Evolutionary conservation across 2,113 vertebrate genomes (phyloP), one percentile per base, ranked within the genome.

Genomic region (Tylochromis polylepis): DNA sequence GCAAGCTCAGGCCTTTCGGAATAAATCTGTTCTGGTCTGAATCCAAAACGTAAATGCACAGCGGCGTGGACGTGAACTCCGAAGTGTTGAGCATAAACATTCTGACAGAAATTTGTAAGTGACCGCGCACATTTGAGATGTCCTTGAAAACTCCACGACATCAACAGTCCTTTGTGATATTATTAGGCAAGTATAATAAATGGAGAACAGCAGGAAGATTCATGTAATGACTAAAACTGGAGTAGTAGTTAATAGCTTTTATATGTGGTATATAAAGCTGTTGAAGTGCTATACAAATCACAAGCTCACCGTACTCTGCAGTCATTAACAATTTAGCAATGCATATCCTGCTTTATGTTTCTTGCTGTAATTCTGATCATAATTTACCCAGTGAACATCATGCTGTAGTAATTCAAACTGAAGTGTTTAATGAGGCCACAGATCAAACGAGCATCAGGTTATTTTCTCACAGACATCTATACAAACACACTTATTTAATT

Each of bases 41-140:
- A 18, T 90, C 89, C 89, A 92, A 46, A 38, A 81, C 80, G 9
- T 3, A 84, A 83, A 78, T 65, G 60, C 22, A 16, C 49, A 38
- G 18, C 27, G 27, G 79, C 53, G 58, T 88, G 86, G 84, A 51
- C n/a, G 58, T 55, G 53, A 43, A 53, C 22, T 24, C 49, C 12
- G 8, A 38, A 41, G 16, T 11, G 49, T 55, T 3, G 5, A 10
- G 24, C 36, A 5, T 1, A 55, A 55, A 86, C 60, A 80, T 75
- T 70, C 87, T 79, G 65, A 92, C 36, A 4, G 65, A 41, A 5
- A n/a, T 65, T 65, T 88, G 20, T 46, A 86, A 55, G 82, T 79
- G 77, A 77, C 41, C 11, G 9, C 3, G 31, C 6, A 31, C 3
- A 6, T 4, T 27, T 16, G 58, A 41, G 10, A 24, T 82, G 53